Base-by-base conservation (phyloP, 2,888 invertebrate genomes). In the Stegana nigrithorax region DNA sequence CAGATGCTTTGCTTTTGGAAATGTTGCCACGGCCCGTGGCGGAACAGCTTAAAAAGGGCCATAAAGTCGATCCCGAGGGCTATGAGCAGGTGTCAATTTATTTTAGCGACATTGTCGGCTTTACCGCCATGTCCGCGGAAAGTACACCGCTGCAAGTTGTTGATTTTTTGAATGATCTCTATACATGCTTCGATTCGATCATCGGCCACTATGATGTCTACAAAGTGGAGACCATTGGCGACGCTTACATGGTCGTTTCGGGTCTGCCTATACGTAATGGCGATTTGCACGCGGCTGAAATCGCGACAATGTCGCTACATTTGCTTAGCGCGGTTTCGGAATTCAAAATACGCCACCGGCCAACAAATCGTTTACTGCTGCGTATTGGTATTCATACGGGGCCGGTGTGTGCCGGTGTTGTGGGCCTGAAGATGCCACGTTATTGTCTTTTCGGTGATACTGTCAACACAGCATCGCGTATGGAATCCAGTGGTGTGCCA, bases 61-160 rank as follows among this genome's bases (percentile, higher is more conserved):
- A 94, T 72, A 92, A 93, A 83, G 96, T 97, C 6, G 90, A 95
- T 85, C 95, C 94, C 0, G 97, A 97, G 85, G 91, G 91, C 80
- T 97, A 95, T 85, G 96, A 96, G 82, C 92, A 91, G 67, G 85
- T 86, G 21, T 96, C 96, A 2, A 96, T 97, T 69, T 97, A 96
- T 86, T 97, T 97, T 86, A 96, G 95, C 81, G 97, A 97, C 83
- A 96, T 97, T 66, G 96, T 96, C 27, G 97, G 95, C 21, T 96
- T 96, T 84, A 97, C 97, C 0, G 89, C 93, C 27, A 93, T 97
- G 92, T 96, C 95, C 0, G 95, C 96, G 0, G 93, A 95, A 83
- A 95, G 95, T 81, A 94, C 95, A 4, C 94, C 95, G 0, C 86
- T 95, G 55, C 93, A 95, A 89, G 95, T 97, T 36, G 97, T 97